Evolutionary conservation across 2,113 vertebrate species (phyloP).

Genomic region (Tautogolabrus adspersus): DNA sequence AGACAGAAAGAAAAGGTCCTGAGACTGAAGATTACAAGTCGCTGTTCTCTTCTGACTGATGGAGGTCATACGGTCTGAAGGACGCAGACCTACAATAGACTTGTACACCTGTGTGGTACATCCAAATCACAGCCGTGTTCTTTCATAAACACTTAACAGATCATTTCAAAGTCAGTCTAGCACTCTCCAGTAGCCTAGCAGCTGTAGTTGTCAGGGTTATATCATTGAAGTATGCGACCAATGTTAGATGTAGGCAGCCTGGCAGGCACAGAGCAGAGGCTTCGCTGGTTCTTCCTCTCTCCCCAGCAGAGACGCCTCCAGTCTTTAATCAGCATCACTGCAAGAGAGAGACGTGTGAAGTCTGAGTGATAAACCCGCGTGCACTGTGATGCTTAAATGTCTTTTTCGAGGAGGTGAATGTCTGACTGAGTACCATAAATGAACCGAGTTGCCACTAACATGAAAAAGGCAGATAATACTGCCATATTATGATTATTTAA

Average conservation of each 20-base stretch:
- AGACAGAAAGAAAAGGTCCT: too few relatives aligned
- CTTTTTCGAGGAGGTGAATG: not conserved
- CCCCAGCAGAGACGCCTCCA: slow-evolving; percentile 54
- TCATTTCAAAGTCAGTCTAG: not conserved
- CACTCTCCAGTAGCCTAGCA: slow-evolving; percentile 13
- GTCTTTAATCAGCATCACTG: slow-evolving; percentile 58
- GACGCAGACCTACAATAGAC: too few relatives aligned
- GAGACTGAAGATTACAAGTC: too few relatives aligned
- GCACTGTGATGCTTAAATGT: slow-evolving; percentile 18
- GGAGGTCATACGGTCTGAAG: too few relatives aligned
- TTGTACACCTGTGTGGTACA: not conserved
- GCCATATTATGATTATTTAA: too few relatives aligned
- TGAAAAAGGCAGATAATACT: too few relatives aligned
- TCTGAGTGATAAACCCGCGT: slow-evolving; percentile 33
- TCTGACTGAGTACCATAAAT: not conserved
- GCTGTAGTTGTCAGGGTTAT: slow-evolving; percentile 47
- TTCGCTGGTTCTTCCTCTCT: slow-evolving; percentile 42
- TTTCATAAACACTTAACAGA: not conserved
- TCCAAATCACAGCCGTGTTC: not conserved
- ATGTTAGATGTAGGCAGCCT: slow-evolving; percentile 48
- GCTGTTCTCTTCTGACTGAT: too few relatives aligned
- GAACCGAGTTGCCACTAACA: not conserved
- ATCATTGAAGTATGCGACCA: slow-evolving; percentile 54
- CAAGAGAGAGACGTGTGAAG: slow-evolving; percentile 26
- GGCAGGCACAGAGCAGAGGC: slow-evolving; percentile 30